Conservation (phyloP, 2,113 vertebrate species). For the Phocoena sinus region DNA sequence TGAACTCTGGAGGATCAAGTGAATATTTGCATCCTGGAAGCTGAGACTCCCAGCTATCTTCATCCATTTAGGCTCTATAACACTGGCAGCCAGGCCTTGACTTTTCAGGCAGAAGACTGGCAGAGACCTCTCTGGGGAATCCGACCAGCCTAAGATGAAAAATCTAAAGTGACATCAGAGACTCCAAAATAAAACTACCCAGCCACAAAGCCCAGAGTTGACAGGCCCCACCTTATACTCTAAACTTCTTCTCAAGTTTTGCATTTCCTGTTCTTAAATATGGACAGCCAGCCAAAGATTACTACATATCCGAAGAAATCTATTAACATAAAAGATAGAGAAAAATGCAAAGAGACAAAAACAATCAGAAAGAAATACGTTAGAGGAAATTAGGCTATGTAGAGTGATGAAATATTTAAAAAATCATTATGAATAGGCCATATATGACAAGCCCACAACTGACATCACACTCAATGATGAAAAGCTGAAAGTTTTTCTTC, state of each 20-base stretch:
- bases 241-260: not conserved
- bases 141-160: not conserved
- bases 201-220: not conserved
- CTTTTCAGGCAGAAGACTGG: not conserved
- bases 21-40: not conserved
- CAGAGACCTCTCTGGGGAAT: not conserved
- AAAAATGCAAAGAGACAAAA: not conserved
- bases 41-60: not conserved
- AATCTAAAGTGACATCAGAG: not conserved
- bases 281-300: not conserved
- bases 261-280: not conserved
- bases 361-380: not conserved
- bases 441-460: not conserved
- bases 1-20: not conserved
- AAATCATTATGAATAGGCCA: not conserved
- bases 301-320: not conserved
- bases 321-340: not conserved
- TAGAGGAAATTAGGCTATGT: not conserved
- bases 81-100: not conserved
- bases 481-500: not conserved
- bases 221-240: not conserved
- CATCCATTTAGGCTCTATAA: not conserved
- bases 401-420: not conserved
- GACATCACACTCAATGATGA: not conserved
- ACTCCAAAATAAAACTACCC: not conserved